Percentiles rank a stretch among this genome's conserved stretches.
Evolutionary conservation across 2,888 invertebrate species (phyloP).

Genomic region (Lepidochrysops patricia): DNA sequence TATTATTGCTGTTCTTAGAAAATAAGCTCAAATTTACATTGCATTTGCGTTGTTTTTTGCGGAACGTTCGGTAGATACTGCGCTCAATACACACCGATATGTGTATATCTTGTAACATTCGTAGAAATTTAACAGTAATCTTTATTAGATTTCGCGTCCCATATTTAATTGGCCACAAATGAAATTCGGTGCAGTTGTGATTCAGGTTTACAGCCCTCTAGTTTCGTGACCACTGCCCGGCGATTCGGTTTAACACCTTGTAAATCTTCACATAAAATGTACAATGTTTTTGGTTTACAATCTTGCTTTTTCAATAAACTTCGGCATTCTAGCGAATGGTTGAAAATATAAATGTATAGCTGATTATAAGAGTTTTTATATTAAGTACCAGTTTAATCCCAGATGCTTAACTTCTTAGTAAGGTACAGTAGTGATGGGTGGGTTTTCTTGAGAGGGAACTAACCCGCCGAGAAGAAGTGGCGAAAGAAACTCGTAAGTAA

Average conservation of each 20-base stretch:
- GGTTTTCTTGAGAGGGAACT: too few relatives aligned
- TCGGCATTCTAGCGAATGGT: background rate
- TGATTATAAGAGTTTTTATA: background rate
- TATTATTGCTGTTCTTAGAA: too few relatives aligned
- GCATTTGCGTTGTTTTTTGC: too few relatives aligned
- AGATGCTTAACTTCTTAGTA: too few relatives aligned
- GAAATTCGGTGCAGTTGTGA: slow-evolving; percentile 5
- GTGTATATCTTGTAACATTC: background rate
- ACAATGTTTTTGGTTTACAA: slow-evolving; percentile 50
- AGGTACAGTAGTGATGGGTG: too few relatives aligned
- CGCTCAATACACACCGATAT: too few relatives aligned
- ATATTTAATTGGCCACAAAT: background rate
- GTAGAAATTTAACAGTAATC: too few relatives aligned
- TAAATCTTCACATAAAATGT: slow-evolving; percentile 62
- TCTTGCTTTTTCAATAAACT: slow-evolving; percentile 19
- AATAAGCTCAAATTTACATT: too few relatives aligned
- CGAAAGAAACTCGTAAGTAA: too few relatives aligned
- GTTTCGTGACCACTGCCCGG: slow-evolving; percentile 51
- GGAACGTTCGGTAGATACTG: too few relatives aligned
- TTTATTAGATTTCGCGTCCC: background rate
- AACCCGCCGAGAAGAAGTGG: too few relatives aligned
- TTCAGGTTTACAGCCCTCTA: slow-evolving; percentile 11
- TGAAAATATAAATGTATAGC: background rate
- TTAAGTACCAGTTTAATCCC: too few relatives aligned
- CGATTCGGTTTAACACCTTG: slow-evolving; percentile 55